phyloP scores from a whole-genome alignment of 2,113 vertebrate genomes.

The Leptodactylus fuscus region DNA sequence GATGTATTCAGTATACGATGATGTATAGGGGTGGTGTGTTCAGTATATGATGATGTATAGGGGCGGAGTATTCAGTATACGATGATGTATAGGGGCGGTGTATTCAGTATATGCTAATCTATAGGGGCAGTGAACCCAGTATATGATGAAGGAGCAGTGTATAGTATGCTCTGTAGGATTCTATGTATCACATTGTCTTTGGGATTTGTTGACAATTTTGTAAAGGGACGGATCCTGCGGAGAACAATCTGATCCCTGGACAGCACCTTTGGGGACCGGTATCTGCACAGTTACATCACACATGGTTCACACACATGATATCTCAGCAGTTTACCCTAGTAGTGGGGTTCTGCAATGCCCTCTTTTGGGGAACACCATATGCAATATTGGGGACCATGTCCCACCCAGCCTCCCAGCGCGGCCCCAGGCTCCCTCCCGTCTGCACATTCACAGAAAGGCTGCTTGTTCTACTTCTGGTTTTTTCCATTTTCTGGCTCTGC shows the following conservation, averaged over 20 bases:
- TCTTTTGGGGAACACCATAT: neutral
- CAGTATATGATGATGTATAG: neutral
- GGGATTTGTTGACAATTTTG: neutral
- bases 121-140: neutral
- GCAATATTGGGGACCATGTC: slow-evolving; percentile 38
- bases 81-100: neutral
- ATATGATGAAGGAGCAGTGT: neutral
- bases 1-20: too few relatives aligned
- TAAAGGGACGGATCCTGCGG: neutral
- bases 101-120: neutral
- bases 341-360: neutral
- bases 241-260: neutral
- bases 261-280: neutral
- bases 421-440: slow-evolving; percentile 55
- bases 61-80: neutral
- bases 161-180: neutral
- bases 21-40: neutral
- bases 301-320: neutral
- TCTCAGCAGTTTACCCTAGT: too few relatives aligned
- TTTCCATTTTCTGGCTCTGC: slow-evolving; percentile 60
- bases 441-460: slow-evolving; percentile 54
- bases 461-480: slow-evolving; percentile 57
- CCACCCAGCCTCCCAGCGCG: neutral
- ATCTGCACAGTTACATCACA: neutral
- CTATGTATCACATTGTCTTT: neutral